Evolutionary conservation across 2,797 vertebrate species (phyloP).

Genomic region (Thamnophis elegans): DNA sequence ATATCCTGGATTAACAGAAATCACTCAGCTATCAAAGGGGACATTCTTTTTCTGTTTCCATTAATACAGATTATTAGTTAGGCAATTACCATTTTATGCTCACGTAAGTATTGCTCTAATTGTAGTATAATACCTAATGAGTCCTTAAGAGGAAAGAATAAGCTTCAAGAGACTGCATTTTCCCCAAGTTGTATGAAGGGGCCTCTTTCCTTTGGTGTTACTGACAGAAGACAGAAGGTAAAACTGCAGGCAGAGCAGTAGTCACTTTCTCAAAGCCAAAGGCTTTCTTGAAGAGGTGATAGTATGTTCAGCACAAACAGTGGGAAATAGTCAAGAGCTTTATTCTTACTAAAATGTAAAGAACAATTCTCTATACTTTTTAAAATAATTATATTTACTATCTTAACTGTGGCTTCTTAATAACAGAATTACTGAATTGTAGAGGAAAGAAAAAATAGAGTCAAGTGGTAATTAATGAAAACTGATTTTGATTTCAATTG

Average conservation of each 20-base stretch:
- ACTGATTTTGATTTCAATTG: neutral
- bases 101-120: constrained; percentile 35
- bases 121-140: constrained; percentile 27
- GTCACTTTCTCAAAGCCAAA: neutral
- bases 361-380: constrained; percentile 21
- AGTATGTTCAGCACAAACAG: neutral
- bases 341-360: neutral
- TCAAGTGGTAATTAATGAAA: constrained; percentile 32
- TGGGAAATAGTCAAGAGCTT: constrained; percentile 10
- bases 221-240: constrained; percentile 20
- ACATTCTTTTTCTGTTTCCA: constrained; percentile 35
- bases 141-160: constrained; percentile 18
- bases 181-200: constrained; percentile 37
- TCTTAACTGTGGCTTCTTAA: constrained; percentile 32
- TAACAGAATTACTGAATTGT: constrained; percentile 24
- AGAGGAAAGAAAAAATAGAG: constrained; percentile 22
- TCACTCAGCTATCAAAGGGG: constrained; percentile 20
- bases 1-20: constrained; percentile 29
- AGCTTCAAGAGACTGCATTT: constrained; percentile 33
- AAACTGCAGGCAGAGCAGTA: neutral
- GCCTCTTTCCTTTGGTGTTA: constrained; percentile 31
- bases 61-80: constrained; percentile 31
- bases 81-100: constrained; percentile 28
- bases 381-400: constrained; percentile 5
- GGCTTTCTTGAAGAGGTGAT: constrained; percentile 19